phyloP scores from a whole-genome alignment of 2,888 invertebrate species.

The Orthosia gothica region DNA sequence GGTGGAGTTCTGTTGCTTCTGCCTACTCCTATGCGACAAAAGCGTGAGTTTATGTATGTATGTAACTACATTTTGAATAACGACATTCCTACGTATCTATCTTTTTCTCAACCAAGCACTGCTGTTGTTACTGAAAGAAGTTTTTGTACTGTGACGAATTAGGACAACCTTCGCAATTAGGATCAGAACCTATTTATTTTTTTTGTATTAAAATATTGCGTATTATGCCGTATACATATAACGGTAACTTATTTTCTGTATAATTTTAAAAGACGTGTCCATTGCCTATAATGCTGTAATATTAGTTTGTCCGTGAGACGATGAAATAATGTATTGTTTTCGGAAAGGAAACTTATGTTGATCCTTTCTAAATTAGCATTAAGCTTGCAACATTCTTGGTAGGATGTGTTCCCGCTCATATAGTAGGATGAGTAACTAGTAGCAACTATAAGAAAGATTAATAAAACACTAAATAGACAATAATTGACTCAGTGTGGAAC shows the following conservation, averaged over 20 bases:
- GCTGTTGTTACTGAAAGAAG: background rate
- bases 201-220: no score
- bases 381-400: background rate
- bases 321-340: background rate
- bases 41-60: background rate
- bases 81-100: background rate
- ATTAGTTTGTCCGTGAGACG: no score
- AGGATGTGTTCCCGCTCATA: background rate
- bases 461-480: background rate
- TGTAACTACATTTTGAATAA: background rate
- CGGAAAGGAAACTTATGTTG: background rate
- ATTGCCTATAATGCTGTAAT: no score
- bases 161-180: no score
- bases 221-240: no score
- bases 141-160: no score
- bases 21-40: background rate
- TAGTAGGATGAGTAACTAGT: background rate
- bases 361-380: background rate
- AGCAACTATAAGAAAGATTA: background rate
- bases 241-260: no score
- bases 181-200: no score
- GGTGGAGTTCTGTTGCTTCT: background rate
- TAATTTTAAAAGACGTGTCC: no score
- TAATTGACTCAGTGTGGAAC: slow-evolving; percentile 1
- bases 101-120: background rate